Conservation (phyloP, 2,797 vertebrate genomes). For the Phalanger gymnotis region DNA sequence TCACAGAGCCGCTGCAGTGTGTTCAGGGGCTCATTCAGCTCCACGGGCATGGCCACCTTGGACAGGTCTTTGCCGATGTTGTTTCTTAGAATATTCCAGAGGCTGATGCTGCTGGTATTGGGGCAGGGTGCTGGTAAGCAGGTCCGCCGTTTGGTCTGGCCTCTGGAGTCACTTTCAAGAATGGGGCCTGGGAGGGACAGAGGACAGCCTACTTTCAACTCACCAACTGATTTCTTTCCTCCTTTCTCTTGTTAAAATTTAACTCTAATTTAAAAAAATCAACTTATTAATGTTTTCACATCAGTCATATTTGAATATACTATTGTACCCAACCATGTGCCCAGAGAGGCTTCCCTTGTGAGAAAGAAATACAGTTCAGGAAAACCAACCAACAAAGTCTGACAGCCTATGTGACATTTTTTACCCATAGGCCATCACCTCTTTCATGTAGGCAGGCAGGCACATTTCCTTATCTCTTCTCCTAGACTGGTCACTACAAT, state of each 20-base stretch:
- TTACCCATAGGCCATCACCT: neutral
- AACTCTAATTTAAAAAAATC: neutral
- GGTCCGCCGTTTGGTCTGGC: slow-evolving; percentile 82
- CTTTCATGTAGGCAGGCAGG: neutral
- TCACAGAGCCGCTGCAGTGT: slow-evolving; percentile 96
- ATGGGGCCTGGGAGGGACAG: slow-evolving; percentile 80
- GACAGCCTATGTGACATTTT: neutral
- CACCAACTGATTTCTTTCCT: neutral
- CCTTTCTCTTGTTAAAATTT: slow-evolving; percentile 24
- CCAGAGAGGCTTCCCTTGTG: neutral
- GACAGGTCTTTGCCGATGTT: slow-evolving; percentile 99
- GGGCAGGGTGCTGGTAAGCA: slow-evolving; percentile 91
- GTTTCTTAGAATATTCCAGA: slow-evolving; percentile 98
- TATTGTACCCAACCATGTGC: neutral
- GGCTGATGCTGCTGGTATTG: slow-evolving; percentile 92
- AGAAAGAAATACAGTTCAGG: neutral
- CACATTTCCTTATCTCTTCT: neutral
- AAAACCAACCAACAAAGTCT: neutral
- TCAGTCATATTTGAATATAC: neutral
- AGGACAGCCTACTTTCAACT: neutral
- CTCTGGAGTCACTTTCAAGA: slow-evolving; percentile 70
- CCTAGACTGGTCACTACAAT: neutral
- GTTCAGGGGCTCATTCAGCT: slow-evolving; percentile 96
- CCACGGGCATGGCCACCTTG: slow-evolving; percentile 98
- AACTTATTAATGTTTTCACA: neutral